Base-by-base conservation (phyloP, 2,797 vertebrate species). In the Etheostoma nigrum region DNA sequence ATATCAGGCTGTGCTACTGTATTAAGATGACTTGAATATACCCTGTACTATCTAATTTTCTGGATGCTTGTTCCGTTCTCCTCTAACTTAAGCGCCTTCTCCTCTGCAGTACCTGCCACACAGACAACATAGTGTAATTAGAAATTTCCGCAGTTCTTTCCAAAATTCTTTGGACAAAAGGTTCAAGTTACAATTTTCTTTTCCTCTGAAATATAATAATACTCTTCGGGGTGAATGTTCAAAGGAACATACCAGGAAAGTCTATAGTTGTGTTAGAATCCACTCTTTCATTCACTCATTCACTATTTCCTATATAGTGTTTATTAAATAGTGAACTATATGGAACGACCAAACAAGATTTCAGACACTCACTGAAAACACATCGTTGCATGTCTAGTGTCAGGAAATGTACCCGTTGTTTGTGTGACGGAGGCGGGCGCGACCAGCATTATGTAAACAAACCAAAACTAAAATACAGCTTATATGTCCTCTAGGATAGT, bases 221-320 rank as follows among this genome's bases (percentile, higher is more conserved):
- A 12, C 49, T 67, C 1, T 8, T 59, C 33, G 23, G 59, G 67
- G 77, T 53, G 30, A 60, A 74, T 65, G 80, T 87, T 80, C 78
- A 88, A 82, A 82, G 63, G 63, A 75, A 71, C 88, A 81, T 86
- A 81, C 78, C 82, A 79, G 66, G 60, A 83, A 87, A 92, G 91
- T 82, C 85, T 70, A 68, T 10, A 36, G 36, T 10, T 40, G 36
- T 11, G 36, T 40, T 40, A 3, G 36, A 40, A 40, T 3, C 36
- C 36, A 1, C 36, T 40, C 36, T 10, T 10, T 40, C 2, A 40
- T 40, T 40, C 36, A 40, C 36, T 11, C 36, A 40, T 10, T 40
- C 36, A 40, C 36, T 40, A 11, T 40, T 40, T 2, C 36, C 36
- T 40, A 11, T 40, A 40, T 11, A 40, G 36, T 11, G 36, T 40